Percentiles rank a stretch among this genome's conserved stretches.
phyloP scores from a whole-genome alignment of 2,888 invertebrate genomes.

The Archaeoteleia sp. region DNA sequence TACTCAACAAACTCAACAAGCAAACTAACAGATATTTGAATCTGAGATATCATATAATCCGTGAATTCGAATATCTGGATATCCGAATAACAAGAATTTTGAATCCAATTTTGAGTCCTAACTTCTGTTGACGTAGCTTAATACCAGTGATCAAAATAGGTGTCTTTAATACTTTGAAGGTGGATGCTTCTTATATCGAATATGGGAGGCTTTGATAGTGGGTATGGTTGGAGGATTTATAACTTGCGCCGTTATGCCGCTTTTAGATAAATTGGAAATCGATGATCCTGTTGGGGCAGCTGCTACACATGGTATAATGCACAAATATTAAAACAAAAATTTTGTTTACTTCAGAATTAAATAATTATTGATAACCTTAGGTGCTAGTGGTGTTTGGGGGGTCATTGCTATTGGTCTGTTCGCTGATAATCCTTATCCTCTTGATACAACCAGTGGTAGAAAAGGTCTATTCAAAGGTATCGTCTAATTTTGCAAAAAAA shows the following conservation, averaged over 20 bases:
- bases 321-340: constrained; percentile 2
- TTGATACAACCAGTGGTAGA: constrained; percentile 86
- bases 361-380: constrained; percentile 44
- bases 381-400: constrained; percentile 79
- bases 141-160: not conserved
- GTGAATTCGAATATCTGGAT: too few relatives aligned
- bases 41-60: too few relatives aligned
- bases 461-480: constrained; percentile 85
- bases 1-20: too few relatives aligned
- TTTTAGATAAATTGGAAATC: constrained; percentile 86
- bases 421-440: constrained; percentile 88
- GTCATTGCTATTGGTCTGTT: constrained; percentile 92
- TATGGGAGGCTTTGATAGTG: constrained; percentile 91
- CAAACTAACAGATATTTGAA: too few relatives aligned
- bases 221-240: constrained; percentile 87
- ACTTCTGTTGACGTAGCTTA: too few relatives aligned
- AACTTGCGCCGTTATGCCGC: constrained; percentile 82
- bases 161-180: constrained; percentile 75
- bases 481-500: constrained; percentile 2
- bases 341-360: constrained; percentile 13
- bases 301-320: constrained; percentile 86
- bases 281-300: constrained; percentile 96
- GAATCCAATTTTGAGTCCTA: too few relatives aligned
- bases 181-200: constrained; percentile 89
- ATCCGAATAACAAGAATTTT: too few relatives aligned